Evolutionary conservation across 1,140 invertebrate species (phyloP), one percentile per base, ranked within the genome.

Genomic region (Pseudomyrmex sp.): DNA sequence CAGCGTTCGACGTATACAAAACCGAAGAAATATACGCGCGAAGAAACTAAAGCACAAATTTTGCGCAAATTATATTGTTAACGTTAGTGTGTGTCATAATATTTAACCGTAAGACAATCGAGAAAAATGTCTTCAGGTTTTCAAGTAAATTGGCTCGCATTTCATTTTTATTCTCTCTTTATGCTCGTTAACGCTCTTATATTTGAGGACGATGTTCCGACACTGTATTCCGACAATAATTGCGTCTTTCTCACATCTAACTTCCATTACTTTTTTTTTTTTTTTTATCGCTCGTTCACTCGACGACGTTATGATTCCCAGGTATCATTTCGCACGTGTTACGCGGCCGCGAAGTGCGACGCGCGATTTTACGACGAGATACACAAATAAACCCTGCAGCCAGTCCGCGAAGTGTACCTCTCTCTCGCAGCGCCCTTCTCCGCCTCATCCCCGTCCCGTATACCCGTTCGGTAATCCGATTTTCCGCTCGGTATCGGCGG

Each of bases 401-500:
- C 72, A 44, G 79, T 54, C 23, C 61, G 79, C 79, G 50, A 72
- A 80, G 72, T 80, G 70, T 75, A 50, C 18, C 70, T 46, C 23
- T 35, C 56, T 52, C 50, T 3, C 50, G 7, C 50, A 35, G 35
- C 3, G 13, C 50, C 12, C 50, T 13, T 83, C 59, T 66, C 56
- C 26, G 50, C 18, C n/a, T 52, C 61, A 70, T 75, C 70, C 54
- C 35, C 4, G 75, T 74, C 76, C 35, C 76, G 52, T 86, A 20
- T 35, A 35, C 54, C 54, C 56, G 59, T 62, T 46, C 20, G 23
- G 58, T 83, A 86, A 87, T 87, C 84, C 50, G 63, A 82, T 87
- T 86, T 70, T 66, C 70, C 65, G 79, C 84, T 58, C 85, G 69
- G 84, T 74, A 63, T 83, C 69, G 63, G 26, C 46, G n/a, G 52